These are phyloP conservation scores for Coracopsis vasa DNA, from an alignment of 2,113 vertebrate species.

Conservation along the genomic window DNA sequence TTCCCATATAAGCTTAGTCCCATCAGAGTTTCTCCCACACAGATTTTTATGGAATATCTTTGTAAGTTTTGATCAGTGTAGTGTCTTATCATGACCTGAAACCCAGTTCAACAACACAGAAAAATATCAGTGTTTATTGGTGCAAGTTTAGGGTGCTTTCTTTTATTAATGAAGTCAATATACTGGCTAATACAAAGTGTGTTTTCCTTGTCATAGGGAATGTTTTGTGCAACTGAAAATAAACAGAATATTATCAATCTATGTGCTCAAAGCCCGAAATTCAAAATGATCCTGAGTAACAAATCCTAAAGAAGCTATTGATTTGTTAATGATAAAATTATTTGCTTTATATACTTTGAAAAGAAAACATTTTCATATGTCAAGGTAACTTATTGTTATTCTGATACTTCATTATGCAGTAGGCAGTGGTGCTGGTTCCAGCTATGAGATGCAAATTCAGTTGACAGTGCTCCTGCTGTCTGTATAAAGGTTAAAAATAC, in stretches of 20 bases:
- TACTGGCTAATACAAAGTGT: background rate
- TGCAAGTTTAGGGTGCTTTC: background rate
- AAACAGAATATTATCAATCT: background rate
- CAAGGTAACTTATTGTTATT: slow-evolving; percentile 63
- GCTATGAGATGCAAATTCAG: slow-evolving; percentile 58
- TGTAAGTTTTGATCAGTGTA: background rate
- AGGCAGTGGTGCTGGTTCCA: slow-evolving; percentile 18
- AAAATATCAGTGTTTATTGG: background rate
- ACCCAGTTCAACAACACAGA: background rate
- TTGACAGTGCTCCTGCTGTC: slow-evolving; percentile 51
- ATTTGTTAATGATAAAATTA: background rate
- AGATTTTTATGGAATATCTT: background rate
- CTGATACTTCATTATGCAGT: slow-evolving; percentile 52
- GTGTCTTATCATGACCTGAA: background rate
- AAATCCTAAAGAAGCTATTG: background rate
- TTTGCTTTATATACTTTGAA: background rate
- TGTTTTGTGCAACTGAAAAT: background rate
- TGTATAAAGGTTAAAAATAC: slow-evolving; percentile 64
- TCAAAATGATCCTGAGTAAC: background rate
- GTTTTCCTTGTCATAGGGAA: background rate
- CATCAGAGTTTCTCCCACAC: background rate
- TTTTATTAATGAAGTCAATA: background rate
- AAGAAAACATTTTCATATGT: slow-evolving; percentile 24
- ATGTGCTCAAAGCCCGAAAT: background rate
- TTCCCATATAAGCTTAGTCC: background rate